phyloP scores from a whole-genome alignment of 2,888 invertebrate genomes.

The Caenorhabditis sp. region DNA sequence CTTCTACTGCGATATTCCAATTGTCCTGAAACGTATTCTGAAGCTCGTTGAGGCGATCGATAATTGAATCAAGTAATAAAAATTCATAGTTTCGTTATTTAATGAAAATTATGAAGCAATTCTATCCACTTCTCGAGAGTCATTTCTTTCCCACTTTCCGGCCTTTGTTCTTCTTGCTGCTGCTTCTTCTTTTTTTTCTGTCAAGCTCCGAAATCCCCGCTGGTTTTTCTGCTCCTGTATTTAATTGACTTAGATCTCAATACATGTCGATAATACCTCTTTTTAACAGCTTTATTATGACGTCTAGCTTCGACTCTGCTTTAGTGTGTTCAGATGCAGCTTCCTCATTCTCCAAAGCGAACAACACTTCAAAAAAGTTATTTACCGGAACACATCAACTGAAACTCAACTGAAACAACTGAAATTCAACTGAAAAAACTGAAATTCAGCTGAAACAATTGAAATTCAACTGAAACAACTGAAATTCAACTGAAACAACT shows the following conservation, averaged over 20 bases:
- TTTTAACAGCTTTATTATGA: conserved; percentile 36
- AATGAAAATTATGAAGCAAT: not conserved
- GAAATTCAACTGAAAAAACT: too few species aligned
- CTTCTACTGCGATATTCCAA: conserved; percentile 63
- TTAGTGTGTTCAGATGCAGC: not conserved
- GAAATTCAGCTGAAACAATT: too few species aligned
- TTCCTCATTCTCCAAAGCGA: conserved; percentile 5
- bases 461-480: too few species aligned
- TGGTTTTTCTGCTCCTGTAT: not conserved
- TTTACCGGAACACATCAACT: too few species aligned
- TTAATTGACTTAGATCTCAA: not conserved
- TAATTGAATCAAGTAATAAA: conserved; percentile 1
- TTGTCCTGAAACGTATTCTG: conserved; percentile 60
- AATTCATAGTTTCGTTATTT: not conserved
- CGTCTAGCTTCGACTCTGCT: conserved; percentile 12
- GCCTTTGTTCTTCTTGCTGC: conserved; percentile 31
- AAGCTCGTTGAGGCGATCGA: conserved; percentile 33
- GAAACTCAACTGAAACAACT: too few species aligned
- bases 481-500: too few species aligned
- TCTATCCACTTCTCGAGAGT: too few species aligned
- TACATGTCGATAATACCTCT: conserved; percentile 11
- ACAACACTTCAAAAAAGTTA: too few species aligned
- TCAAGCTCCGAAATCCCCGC: not conserved
- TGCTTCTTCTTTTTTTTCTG: conserved; percentile 28
- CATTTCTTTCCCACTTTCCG: conserved; percentile 33